Conservation (phyloP, 2,113 vertebrate genomes). For the Caranx ignobilis region DNA sequence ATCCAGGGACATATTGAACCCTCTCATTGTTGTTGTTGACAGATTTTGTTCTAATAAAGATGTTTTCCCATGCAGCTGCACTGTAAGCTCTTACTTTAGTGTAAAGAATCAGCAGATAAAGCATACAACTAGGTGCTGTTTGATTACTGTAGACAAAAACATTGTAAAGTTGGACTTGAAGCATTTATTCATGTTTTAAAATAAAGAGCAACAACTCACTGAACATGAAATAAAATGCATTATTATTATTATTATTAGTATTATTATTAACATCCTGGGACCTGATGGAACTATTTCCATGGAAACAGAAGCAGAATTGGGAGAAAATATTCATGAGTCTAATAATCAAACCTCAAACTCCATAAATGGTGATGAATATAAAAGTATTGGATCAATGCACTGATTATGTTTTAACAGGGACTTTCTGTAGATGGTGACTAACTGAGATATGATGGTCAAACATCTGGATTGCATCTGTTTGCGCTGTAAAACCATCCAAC, state of each 20-base stretch:
- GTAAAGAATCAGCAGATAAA: no score
- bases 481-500: not conserved
- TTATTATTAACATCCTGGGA: no score
- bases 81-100: no score
- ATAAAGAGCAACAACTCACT: no score
- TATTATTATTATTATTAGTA: no score
- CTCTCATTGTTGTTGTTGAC: no score
- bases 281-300: not conserved
- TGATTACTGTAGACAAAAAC: not conserved
- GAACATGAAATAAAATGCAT: no score
- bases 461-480: conserved; percentile 7
- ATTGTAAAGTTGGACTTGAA: not conserved
- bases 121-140: no score
- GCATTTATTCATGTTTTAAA: not conserved
- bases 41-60: no score
- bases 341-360: not conserved
- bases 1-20: not conserved
- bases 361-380: not conserved
- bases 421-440: not conserved
- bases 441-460: not conserved
- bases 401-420: not conserved
- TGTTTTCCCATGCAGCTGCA: no score
- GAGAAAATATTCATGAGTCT: not conserved
- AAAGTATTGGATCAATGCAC: not conserved
- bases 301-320: not conserved